A percentile compares a stretch with the other conserved stretches of the same genome.
Evolutionary conservation across 2,888 invertebrate species (phyloP).

Genomic region (Oligia latruncula): DNA sequence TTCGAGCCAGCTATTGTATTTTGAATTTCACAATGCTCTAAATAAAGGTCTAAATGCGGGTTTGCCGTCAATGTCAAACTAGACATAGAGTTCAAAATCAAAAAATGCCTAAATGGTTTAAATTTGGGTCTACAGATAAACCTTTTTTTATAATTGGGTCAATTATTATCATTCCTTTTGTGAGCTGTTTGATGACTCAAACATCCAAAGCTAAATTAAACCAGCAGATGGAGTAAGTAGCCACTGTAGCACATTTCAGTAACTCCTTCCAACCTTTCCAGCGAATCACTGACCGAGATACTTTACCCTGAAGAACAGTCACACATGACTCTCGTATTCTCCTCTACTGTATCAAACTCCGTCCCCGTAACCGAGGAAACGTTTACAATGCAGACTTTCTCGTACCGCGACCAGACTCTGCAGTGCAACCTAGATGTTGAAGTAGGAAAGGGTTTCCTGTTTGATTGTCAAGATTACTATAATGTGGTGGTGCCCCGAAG

Average conservation of each 20-base stretch:
- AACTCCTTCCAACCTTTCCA: slow-evolving; percentile 65
- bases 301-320: slow-evolving; percentile 51
- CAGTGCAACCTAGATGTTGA: slow-evolving; percentile 85
- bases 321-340: slow-evolving; percentile 43
- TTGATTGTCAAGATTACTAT: slow-evolving; percentile 78
- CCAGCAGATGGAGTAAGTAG: neutral
- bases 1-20: neutral
- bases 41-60: neutral
- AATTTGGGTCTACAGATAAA: neutral
- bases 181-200: neutral
- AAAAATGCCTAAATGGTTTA: neutral
- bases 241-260: neutral
- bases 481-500: slow-evolving; percentile 76
- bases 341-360: slow-evolving; percentile 40
- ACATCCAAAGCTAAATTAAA: neutral
- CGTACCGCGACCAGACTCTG: slow-evolving; percentile 74
- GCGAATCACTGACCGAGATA: slow-evolving; percentile 76
- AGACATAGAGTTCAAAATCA: neutral
- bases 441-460: slow-evolving; percentile 80
- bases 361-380: slow-evolving; percentile 60
- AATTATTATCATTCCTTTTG: neutral
- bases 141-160: neutral
- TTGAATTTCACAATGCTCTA: neutral
- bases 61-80: neutral
- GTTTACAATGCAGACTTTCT: slow-evolving; percentile 66